phyloP scores from a whole-genome alignment of 1,140 invertebrate species.

The Sipha flava region DNA sequence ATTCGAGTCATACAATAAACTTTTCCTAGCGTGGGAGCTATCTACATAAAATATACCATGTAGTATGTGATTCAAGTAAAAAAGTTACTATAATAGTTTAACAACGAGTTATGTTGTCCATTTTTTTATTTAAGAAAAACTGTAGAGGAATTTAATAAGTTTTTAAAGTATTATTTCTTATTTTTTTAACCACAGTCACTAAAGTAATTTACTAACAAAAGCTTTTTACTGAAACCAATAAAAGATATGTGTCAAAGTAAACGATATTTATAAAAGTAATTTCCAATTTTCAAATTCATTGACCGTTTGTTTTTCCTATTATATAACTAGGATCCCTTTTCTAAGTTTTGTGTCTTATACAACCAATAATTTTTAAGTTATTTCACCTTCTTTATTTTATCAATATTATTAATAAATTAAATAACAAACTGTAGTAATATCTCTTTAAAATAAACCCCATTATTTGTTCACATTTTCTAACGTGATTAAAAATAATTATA shows the following conservation, averaged over 20 bases:
- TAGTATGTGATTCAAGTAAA: background rate
- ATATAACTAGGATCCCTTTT: background rate
- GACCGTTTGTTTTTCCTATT: background rate
- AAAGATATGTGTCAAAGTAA: background rate
- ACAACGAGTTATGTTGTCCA: background rate
- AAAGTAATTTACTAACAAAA: conserved; percentile 22
- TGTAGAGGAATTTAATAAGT: background rate
- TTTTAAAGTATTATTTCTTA: background rate
- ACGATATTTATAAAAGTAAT: conserved; percentile 8
- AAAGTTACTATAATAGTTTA: background rate
- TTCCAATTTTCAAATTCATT: background rate
- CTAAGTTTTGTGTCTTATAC: background rate
- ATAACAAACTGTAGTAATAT: too few relatives aligned
- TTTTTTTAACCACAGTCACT: background rate
- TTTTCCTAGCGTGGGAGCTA: too few relatives aligned
- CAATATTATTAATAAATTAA: too few relatives aligned
- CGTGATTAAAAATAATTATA: too few relatives aligned
- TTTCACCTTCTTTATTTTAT: background rate
- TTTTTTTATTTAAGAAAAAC: background rate
- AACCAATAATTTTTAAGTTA: background rate
- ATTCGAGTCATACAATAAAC: too few relatives aligned
- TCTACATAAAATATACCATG: too few relatives aligned
- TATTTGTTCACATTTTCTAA: background rate
- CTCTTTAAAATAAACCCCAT: too few relatives aligned
- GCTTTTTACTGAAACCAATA: background rate